These are phyloP conservation scores for Ectropis grisescens DNA, from an alignment of 1,140 invertebrate species.

Conservation along the genomic window DNA sequence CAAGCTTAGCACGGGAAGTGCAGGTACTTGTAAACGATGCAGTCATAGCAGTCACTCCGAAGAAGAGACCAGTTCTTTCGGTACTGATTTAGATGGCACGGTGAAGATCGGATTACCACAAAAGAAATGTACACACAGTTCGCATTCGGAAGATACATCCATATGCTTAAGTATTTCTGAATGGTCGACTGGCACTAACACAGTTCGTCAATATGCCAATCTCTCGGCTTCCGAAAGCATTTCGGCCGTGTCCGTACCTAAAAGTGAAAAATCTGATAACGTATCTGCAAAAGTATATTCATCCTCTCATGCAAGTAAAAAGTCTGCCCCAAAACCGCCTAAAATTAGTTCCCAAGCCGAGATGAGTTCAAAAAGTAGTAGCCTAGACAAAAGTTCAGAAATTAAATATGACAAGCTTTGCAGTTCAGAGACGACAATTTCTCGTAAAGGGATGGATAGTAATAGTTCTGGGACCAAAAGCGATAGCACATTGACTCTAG, in stretches of 20 bases:
- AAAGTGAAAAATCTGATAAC: slow-evolving; percentile 75
- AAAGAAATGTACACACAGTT: slow-evolving; percentile 81
- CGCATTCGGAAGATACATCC: slow-evolving; percentile 86
- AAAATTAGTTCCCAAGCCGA: slow-evolving; percentile 53
- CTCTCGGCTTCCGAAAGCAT: slow-evolving; percentile 75
- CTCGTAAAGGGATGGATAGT: slow-evolving; percentile 59
- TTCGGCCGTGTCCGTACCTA: slow-evolving; percentile 72
- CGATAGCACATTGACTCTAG: slow-evolving; percentile 73
- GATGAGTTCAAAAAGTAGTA: slow-evolving; percentile 60
- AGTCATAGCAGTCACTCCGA: slow-evolving; percentile 77
- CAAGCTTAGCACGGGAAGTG: slow-evolving; percentile 47
- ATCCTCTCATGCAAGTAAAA: slow-evolving; percentile 53
- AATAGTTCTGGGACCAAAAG: slow-evolving; percentile 74
- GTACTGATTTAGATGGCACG: slow-evolving; percentile 82
- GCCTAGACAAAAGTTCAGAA: slow-evolving; percentile 64
- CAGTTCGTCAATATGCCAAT: slow-evolving; percentile 82
- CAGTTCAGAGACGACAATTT: slow-evolving; percentile 71
- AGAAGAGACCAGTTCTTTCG: slow-evolving; percentile 76
- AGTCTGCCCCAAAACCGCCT: slow-evolving; percentile 47
- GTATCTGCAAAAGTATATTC: slow-evolving; percentile 48
- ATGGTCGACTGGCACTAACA: slow-evolving; percentile 87
- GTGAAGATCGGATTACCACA: slow-evolving; percentile 82
- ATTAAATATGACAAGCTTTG: slow-evolving; percentile 73
- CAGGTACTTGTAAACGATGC: slow-evolving; percentile 71
- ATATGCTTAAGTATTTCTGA: slow-evolving; percentile 86